phyloP scores from a whole-genome alignment of 2,888 invertebrate species.

The Plagodis pulveraria region DNA sequence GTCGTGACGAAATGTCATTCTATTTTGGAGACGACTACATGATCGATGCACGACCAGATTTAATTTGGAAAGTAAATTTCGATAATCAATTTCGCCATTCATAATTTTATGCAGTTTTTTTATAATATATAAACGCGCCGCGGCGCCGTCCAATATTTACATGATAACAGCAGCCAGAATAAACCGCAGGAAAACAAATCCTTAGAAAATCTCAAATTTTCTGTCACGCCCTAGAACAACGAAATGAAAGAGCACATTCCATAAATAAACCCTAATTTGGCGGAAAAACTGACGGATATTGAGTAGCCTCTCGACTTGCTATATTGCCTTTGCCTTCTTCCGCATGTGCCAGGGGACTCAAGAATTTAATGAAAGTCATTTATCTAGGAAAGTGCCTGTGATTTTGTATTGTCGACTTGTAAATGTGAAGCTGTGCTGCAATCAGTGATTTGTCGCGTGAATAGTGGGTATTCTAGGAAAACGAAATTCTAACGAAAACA shows the following conservation, averaged over 20 bases:
- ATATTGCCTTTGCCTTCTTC: neutral
- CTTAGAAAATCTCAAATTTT: neutral
- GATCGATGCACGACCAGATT: too few relatives aligned
- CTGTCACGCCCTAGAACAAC: neutral
- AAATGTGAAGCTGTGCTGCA: neutral
- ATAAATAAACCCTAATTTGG: constrained; percentile 11
- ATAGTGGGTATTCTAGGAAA: neutral
- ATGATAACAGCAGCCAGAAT: neutral
- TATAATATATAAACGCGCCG: too few relatives aligned
- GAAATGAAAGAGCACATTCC: neutral
- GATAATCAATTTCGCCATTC: too few relatives aligned
- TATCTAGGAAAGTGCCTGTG: constrained; percentile 11
- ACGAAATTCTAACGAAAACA: neutral
- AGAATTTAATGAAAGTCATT: constrained; percentile 23
- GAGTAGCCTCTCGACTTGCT: constrained; percentile 6
- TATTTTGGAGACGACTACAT: too few relatives aligned
- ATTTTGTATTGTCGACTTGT: neutral
- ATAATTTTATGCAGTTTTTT: too few relatives aligned
- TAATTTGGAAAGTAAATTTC: too few relatives aligned
- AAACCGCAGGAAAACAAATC: neutral
- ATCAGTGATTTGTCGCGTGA: neutral
- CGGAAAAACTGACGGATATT: constrained; percentile 4
- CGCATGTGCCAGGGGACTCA: neutral
- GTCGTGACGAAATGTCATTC: too few relatives aligned
- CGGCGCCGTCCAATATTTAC: too few relatives aligned